Evolutionary conservation across 2,888 invertebrate species (phyloP).

Genomic region (Morpho deidamia): DNA sequence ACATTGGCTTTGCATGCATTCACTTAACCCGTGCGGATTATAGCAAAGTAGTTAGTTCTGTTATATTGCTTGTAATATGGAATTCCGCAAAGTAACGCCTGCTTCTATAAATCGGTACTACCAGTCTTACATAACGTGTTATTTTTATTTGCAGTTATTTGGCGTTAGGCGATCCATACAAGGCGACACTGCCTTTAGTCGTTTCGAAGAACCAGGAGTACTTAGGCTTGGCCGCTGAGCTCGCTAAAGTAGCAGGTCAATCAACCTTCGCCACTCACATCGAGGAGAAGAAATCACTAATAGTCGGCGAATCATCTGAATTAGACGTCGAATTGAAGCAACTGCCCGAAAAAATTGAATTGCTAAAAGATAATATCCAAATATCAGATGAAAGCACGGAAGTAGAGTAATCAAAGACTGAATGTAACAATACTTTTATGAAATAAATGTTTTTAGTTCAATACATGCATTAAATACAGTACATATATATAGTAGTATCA

Average conservation of each 20-base stretch:
- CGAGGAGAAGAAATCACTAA: conserved; percentile 34
- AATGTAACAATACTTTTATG: not conserved
- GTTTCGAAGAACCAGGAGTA: conserved; percentile 70
- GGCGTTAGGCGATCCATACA: conserved; percentile 75
- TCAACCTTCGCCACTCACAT: conserved; percentile 51
- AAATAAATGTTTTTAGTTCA: not conserved
- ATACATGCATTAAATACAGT: not conserved
- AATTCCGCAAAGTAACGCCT: no score
- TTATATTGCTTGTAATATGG: no score
- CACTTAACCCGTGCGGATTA: no score
- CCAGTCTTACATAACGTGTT: not conserved
- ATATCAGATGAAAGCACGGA: conserved; percentile 7
- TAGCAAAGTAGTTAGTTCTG: no score
- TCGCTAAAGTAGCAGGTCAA: conserved; percentile 75
- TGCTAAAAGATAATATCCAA: conserved; percentile 28
- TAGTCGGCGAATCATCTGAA: conserved; percentile 22
- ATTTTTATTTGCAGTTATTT: conserved; percentile 66
- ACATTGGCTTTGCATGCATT: no score
- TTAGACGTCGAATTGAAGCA: conserved; percentile 22
- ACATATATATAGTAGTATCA: not conserved
- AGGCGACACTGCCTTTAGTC: conserved; percentile 80
- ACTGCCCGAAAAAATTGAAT: conserved; percentile 36
- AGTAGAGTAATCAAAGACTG: not conserved
- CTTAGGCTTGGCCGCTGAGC: conserved; percentile 77
- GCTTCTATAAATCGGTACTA: no score